Evolutionary conservation across 2,888 invertebrate species (phyloP).

Genomic region (Phalera bucephala): DNA sequence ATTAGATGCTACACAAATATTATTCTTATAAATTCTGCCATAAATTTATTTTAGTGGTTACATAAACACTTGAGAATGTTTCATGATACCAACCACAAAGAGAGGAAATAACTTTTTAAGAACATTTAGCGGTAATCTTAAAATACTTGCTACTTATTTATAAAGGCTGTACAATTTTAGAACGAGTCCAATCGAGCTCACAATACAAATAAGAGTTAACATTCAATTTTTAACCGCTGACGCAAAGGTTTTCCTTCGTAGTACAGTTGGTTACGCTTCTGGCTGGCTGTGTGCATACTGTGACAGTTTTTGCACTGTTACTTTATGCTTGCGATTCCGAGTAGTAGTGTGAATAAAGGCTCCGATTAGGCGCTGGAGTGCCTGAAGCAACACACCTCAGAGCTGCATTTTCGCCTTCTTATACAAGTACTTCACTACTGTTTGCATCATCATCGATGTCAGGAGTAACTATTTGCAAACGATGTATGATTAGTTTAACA

Average conservation of each 20-base stretch:
- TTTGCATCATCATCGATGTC: slow-evolving; percentile 90
- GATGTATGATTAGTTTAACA: too few species aligned
- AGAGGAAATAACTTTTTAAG: slow-evolving; percentile 16
- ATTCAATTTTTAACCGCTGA: slow-evolving; percentile 55
- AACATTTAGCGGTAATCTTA: slow-evolving; percentile 9
- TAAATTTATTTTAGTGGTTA: too few species aligned
- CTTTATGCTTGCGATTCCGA: slow-evolving; percentile 26
- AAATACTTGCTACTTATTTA: not conserved
- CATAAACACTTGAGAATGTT: too few species aligned
- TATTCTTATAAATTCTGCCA: too few species aligned
- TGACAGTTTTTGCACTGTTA: slow-evolving; percentile 42
- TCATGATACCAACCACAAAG: too few species aligned
- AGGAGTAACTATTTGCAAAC: slow-evolving; percentile 85
- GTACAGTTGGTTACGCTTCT: slow-evolving; percentile 35
- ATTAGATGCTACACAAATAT: too few species aligned
- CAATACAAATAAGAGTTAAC: slow-evolving; percentile 59
- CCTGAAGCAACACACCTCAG: slow-evolving; percentile 91
- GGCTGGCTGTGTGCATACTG: slow-evolving; percentile 35
- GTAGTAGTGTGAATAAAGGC: slow-evolving; percentile 39
- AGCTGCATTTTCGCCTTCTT: slow-evolving; percentile 90
- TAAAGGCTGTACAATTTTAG: slow-evolving; percentile 28
- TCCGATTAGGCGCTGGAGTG: slow-evolving; percentile 86
- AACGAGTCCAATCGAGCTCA: slow-evolving; percentile 33
- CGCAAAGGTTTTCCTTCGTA: slow-evolving; percentile 49
- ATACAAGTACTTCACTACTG: slow-evolving; percentile 89